These are phyloP conservation scores for Ormia ochracea DNA, from an alignment of 2,888 invertebrate species.

Conservation along the genomic window DNA sequence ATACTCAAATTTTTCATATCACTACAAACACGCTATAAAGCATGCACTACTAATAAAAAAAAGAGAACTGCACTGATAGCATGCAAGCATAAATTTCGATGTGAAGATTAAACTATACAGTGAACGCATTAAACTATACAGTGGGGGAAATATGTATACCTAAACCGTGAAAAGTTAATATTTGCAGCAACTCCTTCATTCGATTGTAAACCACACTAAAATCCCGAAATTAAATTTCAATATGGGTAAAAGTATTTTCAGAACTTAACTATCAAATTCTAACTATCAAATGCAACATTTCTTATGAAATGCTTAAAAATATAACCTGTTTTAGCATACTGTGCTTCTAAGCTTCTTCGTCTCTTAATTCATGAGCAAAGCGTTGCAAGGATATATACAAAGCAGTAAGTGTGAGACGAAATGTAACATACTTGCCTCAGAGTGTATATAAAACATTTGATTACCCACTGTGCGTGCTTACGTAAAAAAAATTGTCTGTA, in stretches of 20 bases:
- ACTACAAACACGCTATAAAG: neutral
- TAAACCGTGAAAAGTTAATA: neutral
- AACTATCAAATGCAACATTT: too few species aligned
- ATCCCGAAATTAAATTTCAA: too few species aligned
- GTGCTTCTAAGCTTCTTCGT: too few species aligned
- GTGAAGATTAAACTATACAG: slow-evolving; percentile 13
- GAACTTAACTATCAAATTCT: too few species aligned
- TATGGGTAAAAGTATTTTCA: too few species aligned
- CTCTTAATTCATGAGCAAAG: too few species aligned
- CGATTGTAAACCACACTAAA: too few species aligned
- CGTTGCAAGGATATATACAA: too few species aligned
- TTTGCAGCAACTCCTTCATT: neutral
- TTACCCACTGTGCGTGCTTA: slow-evolving; percentile 9
- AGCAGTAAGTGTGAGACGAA: too few species aligned
- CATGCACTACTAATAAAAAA: neutral
- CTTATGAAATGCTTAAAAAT: too few species aligned
- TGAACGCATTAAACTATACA: neutral
- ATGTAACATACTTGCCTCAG: too few species aligned
- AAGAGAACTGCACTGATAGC: neutral
- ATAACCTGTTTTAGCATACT: too few species aligned
- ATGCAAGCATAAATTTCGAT: slow-evolving; percentile 19
- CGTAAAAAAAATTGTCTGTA: neutral
- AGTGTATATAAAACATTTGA: neutral
- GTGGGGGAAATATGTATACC: neutral
- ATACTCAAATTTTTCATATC: slow-evolving; percentile 9